Base-by-base conservation (phyloP, 35 echinoderm and acorn worm species). In the Holothuria glaberrima region DNA sequence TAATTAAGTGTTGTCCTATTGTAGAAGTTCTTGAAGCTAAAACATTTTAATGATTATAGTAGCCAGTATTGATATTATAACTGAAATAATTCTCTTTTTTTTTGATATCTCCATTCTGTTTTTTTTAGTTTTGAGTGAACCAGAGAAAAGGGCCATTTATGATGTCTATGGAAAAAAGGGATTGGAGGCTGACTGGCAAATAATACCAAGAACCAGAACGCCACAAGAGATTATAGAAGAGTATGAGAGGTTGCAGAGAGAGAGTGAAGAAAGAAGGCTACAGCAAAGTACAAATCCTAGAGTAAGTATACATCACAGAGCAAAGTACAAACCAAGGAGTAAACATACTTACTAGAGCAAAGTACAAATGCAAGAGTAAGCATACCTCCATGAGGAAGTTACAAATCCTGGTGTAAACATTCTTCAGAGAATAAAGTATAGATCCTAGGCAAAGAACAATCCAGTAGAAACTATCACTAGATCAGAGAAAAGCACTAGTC, bases 281-380 rank as follows among this genome's bases (percentile, higher is more conserved):
- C 97, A 99, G 32, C 97, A 99, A 57, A 99, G 93, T 36, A 99
- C 97, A 26, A 99, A 99, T 88, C 93, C 97, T 28, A 92, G 93
- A 83, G 97, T 99, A 91, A 20, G 89, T 45, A 74, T 10, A 69
- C 25, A 69, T 69, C 17, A 69, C 9, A 25, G 12, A 12, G 31
- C 9, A 33, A 69, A 69, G 66, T 33, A 12, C 0, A 66, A 66
- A 69, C 10, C 17, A 7, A 25, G 21, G 13, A 17, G 50, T 54
- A 46, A 46, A 10, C 4, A 46, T 5, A 4, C 4, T 46, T 10
- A 54, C 16, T 54, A 9, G 5, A 41, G 5, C 50, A 54, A 54
- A 54, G 13, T 9, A 17, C 50, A 54, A 54, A 54, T 54, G 3
- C 50, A 5, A 54, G 50, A 9, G 13, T 54, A 54, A 54, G 50